Base-by-base conservation (phyloP, 2,113 vertebrate species). In the Neogobius melanostomus region DNA sequence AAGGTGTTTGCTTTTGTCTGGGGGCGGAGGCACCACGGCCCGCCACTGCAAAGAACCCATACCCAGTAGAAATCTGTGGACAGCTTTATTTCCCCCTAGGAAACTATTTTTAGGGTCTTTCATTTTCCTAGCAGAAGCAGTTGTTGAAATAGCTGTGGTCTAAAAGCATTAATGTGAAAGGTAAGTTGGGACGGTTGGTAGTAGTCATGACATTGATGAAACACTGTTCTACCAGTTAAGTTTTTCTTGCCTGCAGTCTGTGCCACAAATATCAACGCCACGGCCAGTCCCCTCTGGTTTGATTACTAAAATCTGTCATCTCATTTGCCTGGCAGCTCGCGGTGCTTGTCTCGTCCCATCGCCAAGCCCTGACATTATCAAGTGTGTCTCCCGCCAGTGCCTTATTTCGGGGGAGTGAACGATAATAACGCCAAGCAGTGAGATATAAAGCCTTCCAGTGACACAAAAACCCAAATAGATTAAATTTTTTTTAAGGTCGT, bases 181-280 rank as follows among this genome's bases (percentile, higher is more conserved):
- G 0, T 1, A 28, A 14, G 14, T 11, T 42, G 6, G 28, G 36
- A 59, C 5, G 14, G 4, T 17, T 21, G 11, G 11, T 8, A 47
- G 46, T 8, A 47, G 46, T 12, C 21, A 11, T 78, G 76, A 71
- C 69, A 50, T 72, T 74, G 47, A 74, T 68, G 53, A 77, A 66
- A 72, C 71, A 62, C 72, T 45, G 76, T 71, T 80, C 68, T 64
- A n/a, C 69, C 50, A 77, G 79, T 76, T 79, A 77, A 68, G 17
- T 74, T 68, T 71, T 57, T 9, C 43, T 65, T 8, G 77, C 75
- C 69, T 59, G 71, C 78, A 70, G 72, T 74, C 70, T 12, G 56
- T 59, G 75, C 62, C 84, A 74, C 71, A 68, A 49, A 74, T 57
- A 68, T 46, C 77, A 68, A 10, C 80, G 76, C 47, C 15, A 45